Evolutionary conservation across 2,888 invertebrate species (phyloP), one percentile per base, ranked within the genome.

Genomic region (Ormyrus pomaceus): DNA sequence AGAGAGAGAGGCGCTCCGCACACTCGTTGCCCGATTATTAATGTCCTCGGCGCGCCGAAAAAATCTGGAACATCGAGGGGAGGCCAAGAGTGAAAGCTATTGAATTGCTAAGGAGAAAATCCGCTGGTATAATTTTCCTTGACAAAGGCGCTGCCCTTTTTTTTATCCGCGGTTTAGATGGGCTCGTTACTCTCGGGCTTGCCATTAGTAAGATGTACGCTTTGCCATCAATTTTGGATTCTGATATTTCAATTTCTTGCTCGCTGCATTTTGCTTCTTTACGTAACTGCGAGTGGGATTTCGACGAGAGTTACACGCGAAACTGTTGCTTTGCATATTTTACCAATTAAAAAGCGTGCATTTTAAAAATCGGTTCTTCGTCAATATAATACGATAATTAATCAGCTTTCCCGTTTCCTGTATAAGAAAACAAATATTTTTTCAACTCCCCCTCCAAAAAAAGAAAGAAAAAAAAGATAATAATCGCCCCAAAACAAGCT

Each of bases 11-110:
- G 34, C 34, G 34, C 34, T 34, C 34, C 48, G 66, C 61, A 64
- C 34, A 58, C 74, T 74, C 74, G 48, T 69, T 69, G 79, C 68
- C 34, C 76, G 77, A 78, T 81, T 81, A 81, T 81, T 78, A 81
- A 81, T 81, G 81, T 78, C 71, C 58, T 19, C 13, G 11, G 61
- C 11, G 68, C 46, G 19, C 19, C 10, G 13, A 64, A 81, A 81
- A 81, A 80, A 73, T 77, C 9, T 69, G 73, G 69, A 73, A 80
- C 77, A 80, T 80, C 80, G 64, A 13, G 56, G 64, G 19, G 64
- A 45, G 59, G 13, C 11, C 56, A 66, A 58, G 78, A 79, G 81
- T 69, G 81, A 81, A 81, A 81, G 81, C 81, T 70, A 64, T 74
- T 75, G 74, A 77, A 77, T 73, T 71, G 77, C 65, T 46, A 73